Evolutionary conservation across 2,797 vertebrate species (phyloP), one percentile per base, ranked within the genome.

Genomic region (Anguilla obscura): DNA sequence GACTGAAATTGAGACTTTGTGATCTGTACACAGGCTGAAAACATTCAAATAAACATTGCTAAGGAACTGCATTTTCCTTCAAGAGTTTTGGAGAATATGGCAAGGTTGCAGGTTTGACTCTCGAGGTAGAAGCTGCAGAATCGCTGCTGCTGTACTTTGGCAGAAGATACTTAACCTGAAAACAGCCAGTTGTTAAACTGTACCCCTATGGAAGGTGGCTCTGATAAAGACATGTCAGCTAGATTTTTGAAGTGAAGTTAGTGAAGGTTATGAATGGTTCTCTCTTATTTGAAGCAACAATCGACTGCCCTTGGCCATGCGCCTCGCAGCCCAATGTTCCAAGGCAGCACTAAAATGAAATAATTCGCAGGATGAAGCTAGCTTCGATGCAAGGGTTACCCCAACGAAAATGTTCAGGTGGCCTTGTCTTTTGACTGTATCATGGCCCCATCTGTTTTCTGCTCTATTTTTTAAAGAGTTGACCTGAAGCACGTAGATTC

Each of bases 311-410:
- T 89, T 48, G 88, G 56, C 56, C 88, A 76, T 69, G 21, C 27
- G n/a, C 60, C 48, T 90, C 30, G 79, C 71, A 92, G 89, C 88
- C 48, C 60, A 63, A 89, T 90, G 91, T 40, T 71, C 21, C 63
- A 60, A 60, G 86, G 63, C 36, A 63, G 60, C 18, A 33, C 24
- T 52, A 82, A 60, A 58, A 21, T 63, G 21, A 9, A n/a, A 27
- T 1, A 74, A 79, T 71, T 80, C 30, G 63, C 52, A 58, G 66
- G 85, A 71, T 21, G 7, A 27, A 18, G 54, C 60, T 40, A 50
- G 48, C 83, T 87, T 89, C 50, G 69, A 80, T 85, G 48, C 36
- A 45, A 89, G 86, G 63, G 86, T 87, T 83, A 87, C 9, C n/a
- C 69, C 82, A 79, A 85, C 79, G 74, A 85, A 85, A 87, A 69